These are phyloP conservation scores for Hylomyscus alleni DNA, from an alignment of 2,797 vertebrate species.

Conservation along the genomic window DNA sequence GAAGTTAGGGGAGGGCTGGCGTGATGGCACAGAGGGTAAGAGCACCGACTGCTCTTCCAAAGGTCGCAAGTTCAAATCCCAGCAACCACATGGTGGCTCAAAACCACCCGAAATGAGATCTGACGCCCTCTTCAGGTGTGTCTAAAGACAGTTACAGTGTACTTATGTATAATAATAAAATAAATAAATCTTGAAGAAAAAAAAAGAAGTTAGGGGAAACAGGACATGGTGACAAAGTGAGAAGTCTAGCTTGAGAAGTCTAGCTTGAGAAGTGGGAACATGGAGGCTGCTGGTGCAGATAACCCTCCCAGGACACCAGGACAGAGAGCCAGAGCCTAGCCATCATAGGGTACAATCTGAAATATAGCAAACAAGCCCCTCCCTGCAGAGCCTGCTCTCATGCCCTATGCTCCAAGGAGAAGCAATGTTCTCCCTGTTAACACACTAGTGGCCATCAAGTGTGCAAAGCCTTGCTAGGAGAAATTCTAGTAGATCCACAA, in stretches of 20 bases:
- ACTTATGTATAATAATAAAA: too few relatives aligned
- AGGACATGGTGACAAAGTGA: too few relatives aligned
- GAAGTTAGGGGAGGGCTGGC: background rate
- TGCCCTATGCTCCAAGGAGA: background rate
- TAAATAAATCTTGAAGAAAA: too few relatives aligned
- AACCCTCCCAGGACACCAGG: background rate
- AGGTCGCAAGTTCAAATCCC: too few relatives aligned
- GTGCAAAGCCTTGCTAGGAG: background rate
- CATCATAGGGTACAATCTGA: background rate
- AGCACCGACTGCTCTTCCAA: too few relatives aligned
- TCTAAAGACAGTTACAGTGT: too few relatives aligned
- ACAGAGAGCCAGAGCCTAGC: background rate
- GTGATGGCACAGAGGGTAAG: too few relatives aligned
- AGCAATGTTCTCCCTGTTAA: background rate
- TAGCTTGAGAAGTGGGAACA: background rate
- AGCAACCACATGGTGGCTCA: too few relatives aligned
- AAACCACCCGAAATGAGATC: too few relatives aligned
- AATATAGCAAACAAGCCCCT: background rate
- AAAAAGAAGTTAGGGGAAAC: background rate
- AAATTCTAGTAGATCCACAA: background rate
- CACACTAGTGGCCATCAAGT: background rate
- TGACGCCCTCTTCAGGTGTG: too few relatives aligned
- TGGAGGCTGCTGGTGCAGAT: background rate
- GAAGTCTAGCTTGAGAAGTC: background rate
- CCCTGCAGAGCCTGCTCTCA: background rate